Conservation (phyloP, 2,888 invertebrate species). For the Mythimna lalbum region DNA sequence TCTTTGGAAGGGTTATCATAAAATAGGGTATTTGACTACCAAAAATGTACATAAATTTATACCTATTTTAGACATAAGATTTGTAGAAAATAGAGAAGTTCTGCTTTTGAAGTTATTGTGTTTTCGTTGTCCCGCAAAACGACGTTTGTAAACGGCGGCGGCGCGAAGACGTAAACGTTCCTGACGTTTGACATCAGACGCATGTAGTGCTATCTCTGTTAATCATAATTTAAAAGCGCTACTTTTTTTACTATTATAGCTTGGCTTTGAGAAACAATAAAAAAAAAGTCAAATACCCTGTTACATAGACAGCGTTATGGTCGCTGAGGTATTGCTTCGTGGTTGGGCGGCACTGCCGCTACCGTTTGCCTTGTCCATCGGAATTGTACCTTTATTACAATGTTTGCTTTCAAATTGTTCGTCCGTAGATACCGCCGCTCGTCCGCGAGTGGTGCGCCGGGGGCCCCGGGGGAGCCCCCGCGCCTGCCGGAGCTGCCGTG, state of each 20-base stretch:
- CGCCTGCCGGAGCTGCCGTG: slow-evolving; percentile 72
- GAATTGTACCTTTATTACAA: slow-evolving; percentile 8
- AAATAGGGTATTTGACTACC: slow-evolving; percentile 7
- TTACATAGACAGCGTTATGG: not conserved
- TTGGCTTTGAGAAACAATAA: not conserved
- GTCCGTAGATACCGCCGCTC: slow-evolving; percentile 69
- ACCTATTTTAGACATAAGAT: not conserved
- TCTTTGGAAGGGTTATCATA: not conserved
- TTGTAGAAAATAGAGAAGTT: not conserved
- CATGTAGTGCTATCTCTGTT: not conserved
- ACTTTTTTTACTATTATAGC: not conserved
- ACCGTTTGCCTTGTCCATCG: slow-evolving; percentile 6
- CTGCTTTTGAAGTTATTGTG: not conserved
- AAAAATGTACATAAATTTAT: not conserved
- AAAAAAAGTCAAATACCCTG: slow-evolving; percentile 4
- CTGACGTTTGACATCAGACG: not conserved
- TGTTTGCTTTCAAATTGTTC: slow-evolving; percentile 24
- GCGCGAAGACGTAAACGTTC: not conserved
- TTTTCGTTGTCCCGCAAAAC: not conserved
- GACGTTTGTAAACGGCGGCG: not conserved
- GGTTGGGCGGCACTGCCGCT: slow-evolving; percentile 16
- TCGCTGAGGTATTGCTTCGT: not conserved
- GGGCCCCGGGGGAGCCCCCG: slow-evolving; percentile 32
- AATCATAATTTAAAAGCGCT: not conserved
- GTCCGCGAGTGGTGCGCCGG: slow-evolving; percentile 66